A percentile compares a stretch with the other conserved stretches of the same genome.
These are phyloP conservation scores for Elanus axillaris DNA, from an alignment of 2,113 vertebrate genomes.

Conservation along the genomic window DNA sequence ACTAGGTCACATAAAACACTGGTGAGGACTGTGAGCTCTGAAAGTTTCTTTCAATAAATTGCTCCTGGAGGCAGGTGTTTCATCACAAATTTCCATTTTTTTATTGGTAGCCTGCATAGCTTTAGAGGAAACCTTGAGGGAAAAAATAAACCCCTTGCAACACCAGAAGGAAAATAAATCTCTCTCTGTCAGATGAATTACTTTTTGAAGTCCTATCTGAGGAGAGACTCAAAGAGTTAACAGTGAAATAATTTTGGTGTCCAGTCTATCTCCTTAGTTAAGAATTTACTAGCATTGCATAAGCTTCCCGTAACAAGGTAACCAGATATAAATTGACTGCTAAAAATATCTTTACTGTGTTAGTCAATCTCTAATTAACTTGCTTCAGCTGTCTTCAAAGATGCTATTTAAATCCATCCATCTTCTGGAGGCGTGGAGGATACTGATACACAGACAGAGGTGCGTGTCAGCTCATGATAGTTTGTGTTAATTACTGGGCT, in stretches of 20 bases:
- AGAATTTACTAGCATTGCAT: constrained; percentile 46
- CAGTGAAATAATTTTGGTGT: not conserved
- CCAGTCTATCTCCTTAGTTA: not conserved
- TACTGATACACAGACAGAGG: constrained; percentile 24
- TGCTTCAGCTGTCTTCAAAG: constrained; percentile 64
- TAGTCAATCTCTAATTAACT: constrained; percentile 67
- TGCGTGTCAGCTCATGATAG: constrained; percentile 52
- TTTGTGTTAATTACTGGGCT: constrained; percentile 22
- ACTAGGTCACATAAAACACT: not conserved
- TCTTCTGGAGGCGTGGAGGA: constrained; percentile 32
- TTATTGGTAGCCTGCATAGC: not conserved
- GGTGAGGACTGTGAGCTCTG: not conserved
- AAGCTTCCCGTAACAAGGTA: constrained; percentile 61
- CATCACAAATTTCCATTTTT: not conserved
- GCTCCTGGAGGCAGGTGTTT: not conserved
- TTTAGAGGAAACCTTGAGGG: not conserved
- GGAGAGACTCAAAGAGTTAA: not conserved
- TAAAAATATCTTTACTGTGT: constrained; percentile 64
- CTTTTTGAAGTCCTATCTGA: not conserved
- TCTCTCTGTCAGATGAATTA: not conserved
- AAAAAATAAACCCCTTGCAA: not conserved
- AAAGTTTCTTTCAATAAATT: not conserved
- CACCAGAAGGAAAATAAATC: not conserved
- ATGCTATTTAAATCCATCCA: constrained; percentile 49
- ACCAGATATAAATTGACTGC: constrained; percentile 42